A percentile compares a stretch with the other conserved stretches of the same genome.
phyloP scores from a whole-genome alignment of 2,888 invertebrate species.

The Callyntrura sp. region DNA sequence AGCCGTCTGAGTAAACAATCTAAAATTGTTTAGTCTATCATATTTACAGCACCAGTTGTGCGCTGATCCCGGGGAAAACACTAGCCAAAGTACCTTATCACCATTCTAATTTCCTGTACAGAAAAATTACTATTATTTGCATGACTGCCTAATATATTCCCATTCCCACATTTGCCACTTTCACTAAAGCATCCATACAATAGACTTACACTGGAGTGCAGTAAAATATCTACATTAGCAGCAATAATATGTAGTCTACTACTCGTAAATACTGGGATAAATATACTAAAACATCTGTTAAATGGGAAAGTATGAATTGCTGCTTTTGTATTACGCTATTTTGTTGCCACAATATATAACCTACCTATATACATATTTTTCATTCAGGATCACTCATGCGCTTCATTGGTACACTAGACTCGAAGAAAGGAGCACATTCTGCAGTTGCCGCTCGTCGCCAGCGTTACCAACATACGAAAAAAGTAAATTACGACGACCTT shows the following conservation, averaged over 20 bases:
- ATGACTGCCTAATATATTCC: too few relatives aligned
- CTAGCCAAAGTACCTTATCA: conserved; percentile 15
- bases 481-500: conserved; percentile 57
- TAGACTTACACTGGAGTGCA: not conserved
- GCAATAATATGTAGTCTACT: too few relatives aligned
- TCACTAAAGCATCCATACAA: not conserved
- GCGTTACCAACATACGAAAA: conserved; percentile 11
- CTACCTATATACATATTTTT: not conserved
- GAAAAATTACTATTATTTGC: not conserved
- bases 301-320: not conserved
- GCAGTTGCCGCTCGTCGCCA: not conserved
- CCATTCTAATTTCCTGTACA: not conserved
- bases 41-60: not conserved
- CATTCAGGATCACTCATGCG: conserved; percentile 13
- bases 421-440: not conserved
- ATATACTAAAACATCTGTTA: not conserved
- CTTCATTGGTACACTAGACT: conserved; percentile 15
- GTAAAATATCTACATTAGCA: too few relatives aligned
- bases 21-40: too few relatives aligned
- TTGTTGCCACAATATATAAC: not conserved
- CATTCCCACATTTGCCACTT: too few relatives aligned
- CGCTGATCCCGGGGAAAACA: not conserved
- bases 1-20: too few relatives aligned
- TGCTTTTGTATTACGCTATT: not conserved
- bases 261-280: not conserved